Evolutionary conservation across 2,888 invertebrate species (phyloP), one percentile per base, ranked within the genome.

Genomic region (Heteropelma amictum): DNA sequence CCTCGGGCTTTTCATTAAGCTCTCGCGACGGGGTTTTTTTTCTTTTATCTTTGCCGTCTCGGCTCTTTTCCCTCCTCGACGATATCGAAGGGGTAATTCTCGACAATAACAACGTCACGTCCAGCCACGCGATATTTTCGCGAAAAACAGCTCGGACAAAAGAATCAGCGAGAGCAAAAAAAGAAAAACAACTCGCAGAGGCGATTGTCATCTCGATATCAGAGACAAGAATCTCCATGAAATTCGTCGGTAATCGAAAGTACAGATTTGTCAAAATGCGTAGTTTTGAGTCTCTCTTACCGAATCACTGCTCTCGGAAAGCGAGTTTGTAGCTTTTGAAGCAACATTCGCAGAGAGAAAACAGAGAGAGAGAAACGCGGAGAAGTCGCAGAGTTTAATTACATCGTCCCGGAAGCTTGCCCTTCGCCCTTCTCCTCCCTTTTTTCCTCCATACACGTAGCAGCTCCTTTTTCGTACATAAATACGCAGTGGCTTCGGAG

Each of bases 291-390:
- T 64, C 65, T 54, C 74, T 70, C 60, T 74, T 65, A n/a, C n/a
- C n/a, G n/a, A 65, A 74, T 74, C 70, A 74, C 60, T 54, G 70
- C 47, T 51, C 70, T 54, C 74, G 64, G 64, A 53, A 74, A 69
- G 73, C 58, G 49, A 74, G 74, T 74, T 70, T 65, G 74, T 70
- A 70, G 74, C 70, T 74, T 74, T 68, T 67, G 70, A 71, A 70
- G 76, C 58, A 65, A 77, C 72, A 72, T 75, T 80, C 60, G 75
- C 53, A 30, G 42, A 58, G 68, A 14, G 63, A 12, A 14, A 49
- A 47, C 12, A 19, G 54, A 54, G 8, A 45, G 38, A 45, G 19
- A 42, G 26, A 45, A 47, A 19, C n/a, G 53, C 19, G 17, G 26
- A 40, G 42, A 40, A 21, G 35, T 21, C 35, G 38, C 3, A 60